Evolutionary conservation across 1,140 invertebrate genomes (phyloP), one percentile per base, ranked within the genome.

Genomic region (Pseudomyrmex pallidus): DNA sequence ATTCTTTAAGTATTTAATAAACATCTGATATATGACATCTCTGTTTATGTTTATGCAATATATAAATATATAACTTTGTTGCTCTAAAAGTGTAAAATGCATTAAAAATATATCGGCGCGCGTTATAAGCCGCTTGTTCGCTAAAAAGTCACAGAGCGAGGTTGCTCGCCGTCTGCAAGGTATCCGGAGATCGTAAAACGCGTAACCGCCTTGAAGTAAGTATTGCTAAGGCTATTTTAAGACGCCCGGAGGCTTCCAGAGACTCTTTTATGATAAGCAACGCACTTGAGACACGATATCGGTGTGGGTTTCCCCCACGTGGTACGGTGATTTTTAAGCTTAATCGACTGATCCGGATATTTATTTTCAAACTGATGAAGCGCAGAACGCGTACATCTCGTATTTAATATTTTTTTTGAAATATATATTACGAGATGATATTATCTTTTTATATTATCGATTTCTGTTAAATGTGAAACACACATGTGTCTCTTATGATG

Each of bases 121-220:
- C 35, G 7, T 44, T 72, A 56, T 72, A 70, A 77, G 67, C 44
- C n/a, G 54, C 13, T 72, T 57, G 66, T 13, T 80, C 80, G 74
- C 64, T 72, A 80, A 84, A 84, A 84, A 84, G 50, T 63, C 56
- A 3, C 35, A 54, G 25, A 59, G 63, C 20, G 35, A 20, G 74
- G 35, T 4, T 22, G 20, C 61, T 56, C 20, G 68, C 17, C 62
- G 56, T 56, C 56, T 62, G 66, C 17, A 15, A 66, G 25, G 46
- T 67, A 83, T 68, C 50, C 9, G 62, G 2, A 64, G 48, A 70
- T 82, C 85, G 83, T 85, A 85, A 87, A 87, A 72, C 59, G 56
- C 46, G 46, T 70, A 84, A 87, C 59, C 52, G 54, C 20, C 20
- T 46, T 52, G 44, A 22, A 50, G 52, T 50, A 59, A 52, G 67